Percentiles rank a stretch among this genome's conserved stretches.
These are phyloP conservation scores for Martes martes DNA, from an alignment of 2,113 vertebrate species.

Conservation along the genomic window DNA sequence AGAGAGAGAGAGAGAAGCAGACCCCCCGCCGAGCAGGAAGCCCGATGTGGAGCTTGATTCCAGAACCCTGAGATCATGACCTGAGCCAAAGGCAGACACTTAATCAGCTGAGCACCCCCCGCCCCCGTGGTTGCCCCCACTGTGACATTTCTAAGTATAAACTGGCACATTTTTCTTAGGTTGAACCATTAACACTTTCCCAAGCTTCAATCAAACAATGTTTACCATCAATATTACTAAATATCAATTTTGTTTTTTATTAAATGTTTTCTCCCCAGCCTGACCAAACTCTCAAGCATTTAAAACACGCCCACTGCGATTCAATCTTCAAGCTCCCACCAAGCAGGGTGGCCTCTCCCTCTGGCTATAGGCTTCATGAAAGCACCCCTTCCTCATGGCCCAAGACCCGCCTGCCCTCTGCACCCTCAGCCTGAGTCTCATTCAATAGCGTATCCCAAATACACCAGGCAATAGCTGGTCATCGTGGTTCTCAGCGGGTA, in stretches of 20 bases:
- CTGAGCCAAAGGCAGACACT: background rate
- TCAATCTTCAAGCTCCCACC: background rate
- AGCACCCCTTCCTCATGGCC: too few relatives aligned
- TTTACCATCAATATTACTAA: background rate
- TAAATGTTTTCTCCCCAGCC: background rate
- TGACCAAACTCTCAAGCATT: background rate
- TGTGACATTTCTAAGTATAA: background rate
- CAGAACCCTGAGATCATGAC: background rate
- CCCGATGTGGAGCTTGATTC: background rate
- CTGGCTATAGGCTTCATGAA: accelerated
- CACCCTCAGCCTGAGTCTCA: background rate
- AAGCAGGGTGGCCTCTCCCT: background rate
- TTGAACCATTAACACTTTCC: background rate
- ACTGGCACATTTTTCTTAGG: background rate
- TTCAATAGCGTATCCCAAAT: too few relatives aligned
- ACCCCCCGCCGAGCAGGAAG: background rate
- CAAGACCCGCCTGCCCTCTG: background rate
- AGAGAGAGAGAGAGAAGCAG: background rate
- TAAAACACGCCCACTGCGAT: background rate
- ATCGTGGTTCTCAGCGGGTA: background rate
- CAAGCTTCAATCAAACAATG: background rate
- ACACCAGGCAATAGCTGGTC: background rate
- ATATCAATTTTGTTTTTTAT: background rate
- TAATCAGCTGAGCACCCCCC: background rate
- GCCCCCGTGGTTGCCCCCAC: background rate